A percentile compares a stretch with the other conserved stretches of the same genome.
Conservation (phyloP, 2,797 vertebrate genomes). For the Hippopotamyrus pictus region DNA sequence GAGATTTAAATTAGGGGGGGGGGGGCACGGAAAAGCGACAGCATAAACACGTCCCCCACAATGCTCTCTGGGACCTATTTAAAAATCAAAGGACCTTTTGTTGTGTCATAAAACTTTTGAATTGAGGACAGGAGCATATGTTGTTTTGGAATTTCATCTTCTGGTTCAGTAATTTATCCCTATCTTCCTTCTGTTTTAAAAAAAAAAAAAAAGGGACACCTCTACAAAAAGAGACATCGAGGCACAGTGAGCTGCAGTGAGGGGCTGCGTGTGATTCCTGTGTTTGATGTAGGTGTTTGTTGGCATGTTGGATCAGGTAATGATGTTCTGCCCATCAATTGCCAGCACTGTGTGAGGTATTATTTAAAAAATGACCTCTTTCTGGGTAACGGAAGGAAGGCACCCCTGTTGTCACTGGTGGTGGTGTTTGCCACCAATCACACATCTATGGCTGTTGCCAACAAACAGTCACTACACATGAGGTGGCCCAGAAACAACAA, state of each 20-base stretch:
- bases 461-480: neutral
- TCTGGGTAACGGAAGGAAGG: neutral
- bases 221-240: neutral
- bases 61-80: neutral
- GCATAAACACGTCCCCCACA: neutral
- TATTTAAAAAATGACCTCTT: neutral
- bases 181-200: neutral
- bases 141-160: neutral
- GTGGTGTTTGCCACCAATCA: neutral
- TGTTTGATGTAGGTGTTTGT: neutral
- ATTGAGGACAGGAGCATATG: neutral
- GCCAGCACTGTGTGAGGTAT: neutral
- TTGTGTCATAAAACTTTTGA: neutral
- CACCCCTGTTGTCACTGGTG: neutral
- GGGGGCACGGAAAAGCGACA: neutral
- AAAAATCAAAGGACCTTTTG: slow-evolving; percentile 12
- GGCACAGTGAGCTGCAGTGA: neutral
- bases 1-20: slow-evolving; percentile 44
- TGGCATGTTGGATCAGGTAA: neutral
- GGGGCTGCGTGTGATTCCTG: neutral
- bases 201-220: neutral
- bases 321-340: neutral
- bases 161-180: neutral
- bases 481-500: neutral
- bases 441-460: neutral